Evolutionary conservation across 1,140 invertebrate genomes (phyloP).

Genomic region (Babylonia areolata): DNA sequence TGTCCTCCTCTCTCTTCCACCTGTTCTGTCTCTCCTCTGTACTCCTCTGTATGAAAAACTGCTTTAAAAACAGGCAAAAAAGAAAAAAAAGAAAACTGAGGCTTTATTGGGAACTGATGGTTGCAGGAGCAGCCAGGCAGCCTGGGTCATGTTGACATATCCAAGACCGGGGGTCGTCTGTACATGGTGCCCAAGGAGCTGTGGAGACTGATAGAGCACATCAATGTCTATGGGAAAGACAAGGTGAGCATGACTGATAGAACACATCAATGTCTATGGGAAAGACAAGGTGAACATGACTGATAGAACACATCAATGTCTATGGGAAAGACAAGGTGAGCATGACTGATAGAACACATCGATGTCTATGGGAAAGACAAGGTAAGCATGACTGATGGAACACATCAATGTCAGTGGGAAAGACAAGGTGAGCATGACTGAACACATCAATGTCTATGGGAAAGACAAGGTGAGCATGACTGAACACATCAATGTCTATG

Average conservation of each 20-base stretch:
- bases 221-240: conserved; percentile 90
- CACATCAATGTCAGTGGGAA: conserved; percentile 75
- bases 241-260: conserved; percentile 68
- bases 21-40: too few relatives aligned
- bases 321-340: conserved; percentile 52
- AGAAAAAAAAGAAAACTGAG: background rate
- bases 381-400: conserved; percentile 93
- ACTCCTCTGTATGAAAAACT: too few relatives aligned
- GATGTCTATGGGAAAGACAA: too few relatives aligned
- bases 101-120: background rate
- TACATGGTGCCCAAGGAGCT: conserved; percentile 89
- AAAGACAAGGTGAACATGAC: conserved; percentile 51
- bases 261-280: too few relatives aligned
- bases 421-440: too few relatives aligned
- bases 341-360: background rate
- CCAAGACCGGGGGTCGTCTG: conserved; percentile 56
- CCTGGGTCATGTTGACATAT: conserved; percentile 60
- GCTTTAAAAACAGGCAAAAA: too few relatives aligned
- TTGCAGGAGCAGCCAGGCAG: conserved; percentile 67
- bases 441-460: conserved; percentile 86
- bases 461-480: conserved; percentile 79
- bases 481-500: too few relatives aligned
- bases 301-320: conserved; percentile 75
- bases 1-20: too few relatives aligned
- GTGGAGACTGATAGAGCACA: conserved; percentile 93